Base-by-base conservation (phyloP, 2,113 vertebrate genomes). In the Bos javanicus region DNA sequence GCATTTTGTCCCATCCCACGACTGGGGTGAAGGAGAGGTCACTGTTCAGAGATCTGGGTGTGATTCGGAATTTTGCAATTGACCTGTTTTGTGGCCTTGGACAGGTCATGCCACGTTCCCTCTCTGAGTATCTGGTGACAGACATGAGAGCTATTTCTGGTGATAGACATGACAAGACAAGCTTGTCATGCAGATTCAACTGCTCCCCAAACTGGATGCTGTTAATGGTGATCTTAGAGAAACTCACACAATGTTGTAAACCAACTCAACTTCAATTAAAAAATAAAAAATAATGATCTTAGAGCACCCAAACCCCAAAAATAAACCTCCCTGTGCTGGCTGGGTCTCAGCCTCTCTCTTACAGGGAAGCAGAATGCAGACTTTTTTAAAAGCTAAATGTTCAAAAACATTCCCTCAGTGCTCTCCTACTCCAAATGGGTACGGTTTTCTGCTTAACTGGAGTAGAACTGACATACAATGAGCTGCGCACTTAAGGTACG, bases 351-450 rank as follows among this genome's bases (percentile, higher is more conserved):
- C 74, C 81, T 56, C 76, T 23, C 28, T 3, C 1, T 2, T 13
- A 30, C 43, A 82, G 21, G 1, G 39, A 56, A 0, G 52, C 76
- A 56, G 93, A 84, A 71, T 2, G 56, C 50, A 2, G 43, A 54
- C 36, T 88, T 84, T 87, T 60, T 91, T 95, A 80, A 91, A 98
- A 97, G 96, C 71, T 93, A 52, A 97, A 85, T 39, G n/a, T 80
- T 67, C 92, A 80, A 59, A 96, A 57, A n/a, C 2, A 0, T 52
- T 84, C 90, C 74, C 62, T 67, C 62, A 25, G 0, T 17, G 64
- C 48, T 64, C 76, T 89, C 52, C 81, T 82, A 14, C 57, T 76
- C 12, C 23, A 50, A 14, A 67, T 7, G n/a, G 39, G 50, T 16
- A 17, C 28, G 11, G 36, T 39, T 23, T 76, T 30, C n/a, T 6